Evolutionary conservation across 2,888 invertebrate species (phyloP), one percentile per base, ranked within the genome.

Genomic region (Aphidoletes aphidimyza): DNA sequence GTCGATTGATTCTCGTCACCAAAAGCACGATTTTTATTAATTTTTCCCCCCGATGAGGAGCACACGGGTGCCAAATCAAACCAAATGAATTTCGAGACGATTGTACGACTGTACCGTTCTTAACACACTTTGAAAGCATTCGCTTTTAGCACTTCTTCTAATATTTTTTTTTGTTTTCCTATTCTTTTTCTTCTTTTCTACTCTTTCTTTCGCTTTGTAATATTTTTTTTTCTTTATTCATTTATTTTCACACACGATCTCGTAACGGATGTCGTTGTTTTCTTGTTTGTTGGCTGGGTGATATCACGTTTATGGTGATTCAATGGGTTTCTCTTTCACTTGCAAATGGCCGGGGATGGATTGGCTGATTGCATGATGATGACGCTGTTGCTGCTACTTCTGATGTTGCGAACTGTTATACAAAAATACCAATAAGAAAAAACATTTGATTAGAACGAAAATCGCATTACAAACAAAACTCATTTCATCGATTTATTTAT

Each of bases 241-340:
- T n/a, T 22, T n/a, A 34, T 14, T 11, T 6, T 17, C 54, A 54
- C 54, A n/a, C 22, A 54, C 22, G 69, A 69, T 69, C n/a, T n/a
- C 30, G 69, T 69, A 69, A 69, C 69, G 69, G 69, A 69, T 69
- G 30, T 69, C 69, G 69, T 69, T 69, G 69, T 69, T 30, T 14
- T 9, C 30, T 14, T 69, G 34, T 69, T 69, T 26, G 69, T 69
- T 69, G 17, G 47, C 17, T 47, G 14, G 69, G 69, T 69, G 69
- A 69, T 69, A 69, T 69, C 69, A 69, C 69, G 30, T 69, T 69
- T 69, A 69, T 69, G 69, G 69, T 69, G 69, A 69, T 69, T 69
- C 69, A 69, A 69, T 69, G 69, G 42, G 69, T 69, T 69, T 69
- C 69, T 69, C 69, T 69, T 69, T 69, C 69, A 69, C 30, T 69